Conservation (phyloP, 2,797 vertebrate genomes). For the Peromyscus attwateri region DNA sequence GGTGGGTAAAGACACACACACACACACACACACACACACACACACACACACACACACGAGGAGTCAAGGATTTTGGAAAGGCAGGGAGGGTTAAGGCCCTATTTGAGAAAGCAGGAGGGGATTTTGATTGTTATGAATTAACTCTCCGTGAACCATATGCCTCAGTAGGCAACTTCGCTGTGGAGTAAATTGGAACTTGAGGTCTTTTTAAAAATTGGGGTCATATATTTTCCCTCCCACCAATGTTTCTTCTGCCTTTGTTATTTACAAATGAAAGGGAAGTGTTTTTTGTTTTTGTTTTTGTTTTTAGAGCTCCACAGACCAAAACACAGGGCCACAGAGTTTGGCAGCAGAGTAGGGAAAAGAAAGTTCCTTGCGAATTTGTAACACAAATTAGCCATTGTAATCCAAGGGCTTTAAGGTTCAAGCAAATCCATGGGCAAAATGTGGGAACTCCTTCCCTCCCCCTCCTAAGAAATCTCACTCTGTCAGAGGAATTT, state of each 20-base stretch:
- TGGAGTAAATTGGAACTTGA: constrained; percentile 60
- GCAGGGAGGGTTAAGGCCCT: constrained; percentile 47
- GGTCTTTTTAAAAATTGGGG: constrained; percentile 18
- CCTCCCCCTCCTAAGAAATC: constrained; percentile 53
- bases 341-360: constrained; percentile 38
- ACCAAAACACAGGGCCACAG: not conserved
- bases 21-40: not conserved
- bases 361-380: constrained; percentile 72
- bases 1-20: not conserved
- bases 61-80: constrained; percentile 65
- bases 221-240: constrained; percentile 41
- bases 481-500: constrained; percentile 54
- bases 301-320: not conserved
- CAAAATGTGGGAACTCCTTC: not conserved
- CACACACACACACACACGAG: not conserved
- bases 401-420: constrained; percentile 58
- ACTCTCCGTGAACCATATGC: constrained; percentile 35
- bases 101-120: constrained; percentile 54
- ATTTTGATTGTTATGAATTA: constrained; percentile 74
- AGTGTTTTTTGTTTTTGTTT: not conserved
- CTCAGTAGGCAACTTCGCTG: not conserved
- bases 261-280: constrained; percentile 25
- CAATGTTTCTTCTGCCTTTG: constrained; percentile 50
- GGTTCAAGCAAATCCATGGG: constrained; percentile 36
- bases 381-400: constrained; percentile 62